Evolutionary conservation across 2,888 invertebrate genomes (phyloP).

Genomic region (Xanthostigma xanthostigma): DNA sequence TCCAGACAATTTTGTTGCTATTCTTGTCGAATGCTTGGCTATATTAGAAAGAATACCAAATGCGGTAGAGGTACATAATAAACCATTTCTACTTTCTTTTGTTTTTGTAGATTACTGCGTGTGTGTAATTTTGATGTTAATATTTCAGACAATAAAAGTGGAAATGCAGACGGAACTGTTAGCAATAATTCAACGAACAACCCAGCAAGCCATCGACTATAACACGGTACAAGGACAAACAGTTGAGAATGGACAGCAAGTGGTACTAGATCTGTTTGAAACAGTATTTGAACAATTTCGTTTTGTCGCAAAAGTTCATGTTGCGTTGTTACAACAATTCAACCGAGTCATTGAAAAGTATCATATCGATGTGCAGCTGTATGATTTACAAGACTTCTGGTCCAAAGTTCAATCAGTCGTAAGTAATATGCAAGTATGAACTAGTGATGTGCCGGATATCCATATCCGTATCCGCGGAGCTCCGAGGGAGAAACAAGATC

Average conservation of each 20-base stretch:
- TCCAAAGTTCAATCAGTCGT: conserved; percentile 79
- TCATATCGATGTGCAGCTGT: conserved; percentile 37
- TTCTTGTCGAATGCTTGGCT: conserved; percentile 73
- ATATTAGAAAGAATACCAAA: conserved; percentile 71
- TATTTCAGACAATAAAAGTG: conserved; percentile 54
- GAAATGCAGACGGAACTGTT: conserved; percentile 72
- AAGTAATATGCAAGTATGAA: conserved; percentile 22
- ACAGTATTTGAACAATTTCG: conserved; percentile 72
- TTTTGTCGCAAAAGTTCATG: conserved; percentile 63
- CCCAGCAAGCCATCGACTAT: conserved; percentile 56
- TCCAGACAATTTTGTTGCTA: conserved; percentile 56
- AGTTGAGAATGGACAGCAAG: conserved; percentile 20
- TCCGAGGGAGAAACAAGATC: too few species aligned
- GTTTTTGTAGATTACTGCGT: background rate
- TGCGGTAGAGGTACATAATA: conserved; percentile 54
- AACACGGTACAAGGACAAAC: conserved; percentile 27
- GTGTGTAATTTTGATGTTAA: conserved; percentile 4
- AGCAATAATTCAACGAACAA: conserved; percentile 63
- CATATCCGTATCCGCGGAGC: too few species aligned
- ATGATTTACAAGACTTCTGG: conserved; percentile 73
- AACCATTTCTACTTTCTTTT: background rate
- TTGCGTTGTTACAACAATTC: conserved; percentile 47
- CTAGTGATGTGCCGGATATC: background rate
- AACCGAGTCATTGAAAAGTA: conserved; percentile 45
- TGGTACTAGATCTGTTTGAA: conserved; percentile 46